Evolutionary conservation across 2,888 invertebrate genomes (phyloP), one percentile per base, ranked within the genome.

Genomic region (Acanthoscelides obtectus): DNA sequence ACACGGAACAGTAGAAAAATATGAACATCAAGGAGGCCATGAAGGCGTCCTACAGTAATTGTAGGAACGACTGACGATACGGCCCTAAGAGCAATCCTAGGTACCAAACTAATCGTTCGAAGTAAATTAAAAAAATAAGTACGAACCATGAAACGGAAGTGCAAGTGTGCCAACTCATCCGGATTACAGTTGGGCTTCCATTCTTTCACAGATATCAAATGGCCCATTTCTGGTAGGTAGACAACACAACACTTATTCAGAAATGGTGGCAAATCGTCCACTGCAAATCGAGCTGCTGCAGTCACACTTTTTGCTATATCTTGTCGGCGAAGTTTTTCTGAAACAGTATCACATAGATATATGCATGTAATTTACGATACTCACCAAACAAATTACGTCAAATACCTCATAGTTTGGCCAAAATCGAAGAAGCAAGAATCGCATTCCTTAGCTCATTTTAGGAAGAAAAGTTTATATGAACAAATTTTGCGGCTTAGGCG

Each of bases 151-250:
- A 92, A 94, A 79, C 92, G 90, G 81, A 94, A 88, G 70, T 90
- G 89, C 0, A 91, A 90, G 72, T 93, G 85, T 70, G 89, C 83
- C 76, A 89, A 88, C 71, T 91, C 88, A 0, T 89, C 87, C 69
- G 87, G 86, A 2, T 87, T 86, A 70, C 90, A 86, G 80, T 88
- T 80, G 0, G 87, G 86, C 0, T 87, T 87, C 89, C 92, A 92
- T 73, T 89, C 87, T 70, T 90, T 91, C n/a, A 96, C 89, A 0
- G 91, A 91, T 17, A 96, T 86, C 74, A 96, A 85, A 85, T 94
- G 95, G 0, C 96, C 94, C 74, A 94, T 87, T 83, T 93, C 92
- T 0, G 93, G 93, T 81, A 93, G 87, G 82, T 92, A 93, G 70
- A 91, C 83, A 84, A 93, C 89, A 20, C 88, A 88, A 80, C 92